These are phyloP conservation scores for Malaclemys terrapin DNA, from an alignment of 2,113 vertebrate species.

Conservation along the genomic window DNA sequence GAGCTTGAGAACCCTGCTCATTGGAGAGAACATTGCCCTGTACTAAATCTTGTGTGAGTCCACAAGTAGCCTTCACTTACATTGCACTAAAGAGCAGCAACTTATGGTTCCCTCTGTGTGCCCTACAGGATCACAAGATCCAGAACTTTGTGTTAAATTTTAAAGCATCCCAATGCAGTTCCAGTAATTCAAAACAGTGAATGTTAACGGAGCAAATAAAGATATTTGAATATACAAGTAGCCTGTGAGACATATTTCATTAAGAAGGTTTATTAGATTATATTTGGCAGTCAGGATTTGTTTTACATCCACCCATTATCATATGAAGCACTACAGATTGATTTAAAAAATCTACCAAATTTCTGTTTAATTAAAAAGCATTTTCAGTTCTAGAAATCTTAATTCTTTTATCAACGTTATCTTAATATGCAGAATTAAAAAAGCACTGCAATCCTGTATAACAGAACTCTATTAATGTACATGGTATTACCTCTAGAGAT, in stretches of 20 bases:
- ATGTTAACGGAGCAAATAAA: neutral
- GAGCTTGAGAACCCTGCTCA: neutral
- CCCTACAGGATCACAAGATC: neutral
- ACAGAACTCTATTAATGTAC: neutral
- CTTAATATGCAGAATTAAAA: conserved; percentile 1
- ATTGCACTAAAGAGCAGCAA: rapidly evolving
- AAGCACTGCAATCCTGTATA: conserved; percentile 5
- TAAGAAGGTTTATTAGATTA: neutral
- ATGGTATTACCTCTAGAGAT: conserved; percentile 18
- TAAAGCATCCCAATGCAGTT: neutral
- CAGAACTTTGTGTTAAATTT: neutral
- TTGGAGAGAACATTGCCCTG: rapidly evolving
- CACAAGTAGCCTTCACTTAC: neutral
- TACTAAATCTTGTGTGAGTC: neutral
- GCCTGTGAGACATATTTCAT: neutral
- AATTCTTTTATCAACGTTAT: conserved; percentile 57
- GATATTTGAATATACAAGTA: neutral
- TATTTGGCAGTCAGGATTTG: conserved; percentile 26
- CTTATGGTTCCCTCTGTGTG: neutral
- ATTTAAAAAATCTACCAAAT: conserved; percentile 45
- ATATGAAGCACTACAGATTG: conserved; percentile 1
- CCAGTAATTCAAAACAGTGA: neutral
- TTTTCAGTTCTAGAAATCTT: conserved; percentile 47
- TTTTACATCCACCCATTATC: conserved; percentile 27
- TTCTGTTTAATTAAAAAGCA: conserved; percentile 33